Base-by-base conservation (phyloP, 2,113 vertebrate genomes). In the Poeciliopsis occidentalis region DNA sequence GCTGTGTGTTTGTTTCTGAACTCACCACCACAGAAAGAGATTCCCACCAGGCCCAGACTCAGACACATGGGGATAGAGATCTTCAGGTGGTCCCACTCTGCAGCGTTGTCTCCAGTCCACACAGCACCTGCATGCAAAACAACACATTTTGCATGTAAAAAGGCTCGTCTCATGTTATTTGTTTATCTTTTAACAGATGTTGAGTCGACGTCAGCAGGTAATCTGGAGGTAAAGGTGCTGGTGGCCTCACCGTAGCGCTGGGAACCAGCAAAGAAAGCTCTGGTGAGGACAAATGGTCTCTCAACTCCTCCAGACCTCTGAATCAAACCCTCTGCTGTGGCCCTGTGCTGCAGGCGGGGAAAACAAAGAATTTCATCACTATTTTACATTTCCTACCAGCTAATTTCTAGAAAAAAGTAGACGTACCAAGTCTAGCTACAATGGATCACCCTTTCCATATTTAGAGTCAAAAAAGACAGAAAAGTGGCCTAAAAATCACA, bases 91-190 rank as follows among this genome's bases (percentile, higher is more conserved):
- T 94, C 96, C 97, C 97, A 97, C 60, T 97, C 97, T 0, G 96
- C 97, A 22, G 96, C 92, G 29, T 98, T 98, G 80, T 98, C 97
- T 1, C 97, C 97, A 0, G 97, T 98, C 97, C 97, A 98, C 41
- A 97, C 95, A 0, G 97, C 96, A 60, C 97, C 97, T 98, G 80
- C 3, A 64, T 0, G 27, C 3, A 62, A 31, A 84, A 8, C 71
- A 83, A 8, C 8, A 4, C 30, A 37, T 37, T 75, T n/a, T 1
- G 26, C 26, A 22, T 10, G n/a, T 68, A 63, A 19, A 24, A 12
- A 5, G 15, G 27, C 44, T 19, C 1, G 17, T 4, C 11, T 26
- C 54, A 24, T 31, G 29, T 34, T 41, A 30, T 64, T 30, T 37
- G 12, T 62, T 17, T 8, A 29, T 29, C 15, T 29, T 29, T 15